Evolutionary conservation across 2,888 invertebrate species (phyloP).

Genomic region (Agonopterix alstromeriana): DNA sequence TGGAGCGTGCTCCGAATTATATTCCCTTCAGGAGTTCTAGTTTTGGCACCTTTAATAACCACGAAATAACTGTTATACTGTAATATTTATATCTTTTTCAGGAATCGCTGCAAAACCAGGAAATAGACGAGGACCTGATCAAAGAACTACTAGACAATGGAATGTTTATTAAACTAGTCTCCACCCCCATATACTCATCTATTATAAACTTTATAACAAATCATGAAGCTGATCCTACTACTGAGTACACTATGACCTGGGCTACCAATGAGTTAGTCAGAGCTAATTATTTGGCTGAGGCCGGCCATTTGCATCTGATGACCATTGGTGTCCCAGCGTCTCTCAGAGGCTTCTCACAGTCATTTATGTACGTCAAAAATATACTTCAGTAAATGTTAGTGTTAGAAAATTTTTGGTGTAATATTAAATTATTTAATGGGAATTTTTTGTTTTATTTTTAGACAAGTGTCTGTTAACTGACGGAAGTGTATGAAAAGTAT

Average conservation of each 20-base stretch:
- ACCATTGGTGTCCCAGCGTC: constrained; percentile 42
- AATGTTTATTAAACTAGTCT: constrained; percentile 50
- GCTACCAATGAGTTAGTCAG: constrained; percentile 40
- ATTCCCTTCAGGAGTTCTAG: too few species aligned
- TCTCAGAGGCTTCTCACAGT: constrained; percentile 52
- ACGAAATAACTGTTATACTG: too few species aligned
- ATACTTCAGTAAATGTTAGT: constrained; percentile 14
- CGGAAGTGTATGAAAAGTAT: too few species aligned
- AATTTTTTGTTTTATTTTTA: not conserved
- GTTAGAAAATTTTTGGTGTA: not conserved
- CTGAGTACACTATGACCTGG: constrained; percentile 41
- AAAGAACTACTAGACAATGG: constrained; percentile 51
- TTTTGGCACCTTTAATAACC: too few species aligned
- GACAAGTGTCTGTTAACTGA: too few species aligned
- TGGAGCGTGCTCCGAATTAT: too few species aligned
- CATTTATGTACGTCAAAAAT: constrained; percentile 44
- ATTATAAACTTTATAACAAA: constrained; percentile 46
- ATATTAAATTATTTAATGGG: constrained; percentile 1
- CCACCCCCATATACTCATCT: constrained; percentile 44
- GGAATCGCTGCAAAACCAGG: constrained; percentile 34
- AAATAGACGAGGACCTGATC: constrained; percentile 51
- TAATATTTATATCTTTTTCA: constrained; percentile 18
- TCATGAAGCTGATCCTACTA: constrained; percentile 22
- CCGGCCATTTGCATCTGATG: constrained; percentile 51
- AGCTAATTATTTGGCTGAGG: constrained; percentile 50